Evolutionary conservation across 2,888 invertebrate genomes (phyloP), one percentile per base, ranked within the genome.

Genomic region (Catocala sponsa): DNA sequence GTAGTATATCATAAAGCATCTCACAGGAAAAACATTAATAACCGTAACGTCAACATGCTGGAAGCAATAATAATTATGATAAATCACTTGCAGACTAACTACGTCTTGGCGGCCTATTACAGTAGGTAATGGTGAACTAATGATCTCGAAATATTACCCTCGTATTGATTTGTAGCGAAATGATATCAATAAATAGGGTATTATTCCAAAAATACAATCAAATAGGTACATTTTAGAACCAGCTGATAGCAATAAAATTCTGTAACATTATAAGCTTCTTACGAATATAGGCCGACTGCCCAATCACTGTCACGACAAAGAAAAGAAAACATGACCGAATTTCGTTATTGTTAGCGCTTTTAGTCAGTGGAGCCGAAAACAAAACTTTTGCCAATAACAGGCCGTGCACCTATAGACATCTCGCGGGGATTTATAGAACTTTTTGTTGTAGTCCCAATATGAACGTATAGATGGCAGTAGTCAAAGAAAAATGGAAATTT

Each of bases 391-490:
- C 35, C 47, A 48, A 48, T 42, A 59, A 55, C 11, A 46, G 49
- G 50, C 70, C 68, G 47, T 59, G 47, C 61, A 32, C 33, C 60
- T 58, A 59, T 47, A 65, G 84, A 72, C 86, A 86, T 84, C 90
- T 90, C 46, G 72, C 71, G 87, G 74, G 55, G 71, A 78, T 72
- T 67, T 64, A 59, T 13, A 42, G 76, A 80, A 84, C 76, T 80
- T 64, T 47, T 54, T 15, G 51, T 59, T 57, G 69, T 78, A 60
- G 49, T 72, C 54, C 47, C 53, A 46, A 32, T 35, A 38, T 48
- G n/a, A 38, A 50, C 46, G 46, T 54, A 74, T 79, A 91, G 90
- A 87, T 88, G 89, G 87, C 90, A 88, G 70, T 82, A 63, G 46
- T 47, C 41, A 32, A 51, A 59, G 44, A 63, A 33, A 53, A 59